Conservation (phyloP, 2,113 vertebrate genomes). For the Plotosus lineatus region DNA sequence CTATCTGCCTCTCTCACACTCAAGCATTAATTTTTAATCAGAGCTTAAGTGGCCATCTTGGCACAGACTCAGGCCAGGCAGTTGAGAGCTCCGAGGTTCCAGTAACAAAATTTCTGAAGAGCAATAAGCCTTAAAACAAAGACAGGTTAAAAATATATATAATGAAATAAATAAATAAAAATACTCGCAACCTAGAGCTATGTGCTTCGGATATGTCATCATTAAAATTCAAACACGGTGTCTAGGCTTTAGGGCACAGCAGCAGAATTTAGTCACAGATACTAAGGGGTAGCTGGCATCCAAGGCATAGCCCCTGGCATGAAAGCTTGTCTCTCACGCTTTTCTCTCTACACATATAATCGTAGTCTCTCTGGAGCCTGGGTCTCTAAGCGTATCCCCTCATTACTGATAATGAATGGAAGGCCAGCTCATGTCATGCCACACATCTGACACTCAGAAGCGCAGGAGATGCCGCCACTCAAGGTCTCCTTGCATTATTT, state of each 20-base stretch:
- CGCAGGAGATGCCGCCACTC: slow-evolving; percentile 61
- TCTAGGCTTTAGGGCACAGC: slow-evolving; percentile 52
- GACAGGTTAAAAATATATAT: no score
- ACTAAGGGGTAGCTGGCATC: slow-evolving; percentile 32
- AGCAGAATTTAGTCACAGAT: slow-evolving; percentile 27
- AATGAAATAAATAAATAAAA: slow-evolving; percentile 53
- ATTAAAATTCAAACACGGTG: slow-evolving; percentile 66
- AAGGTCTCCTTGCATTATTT: slow-evolving; percentile 68
- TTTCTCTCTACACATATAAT: neutral
- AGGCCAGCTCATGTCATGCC: slow-evolving; percentile 31
- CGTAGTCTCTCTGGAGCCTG: neutral
- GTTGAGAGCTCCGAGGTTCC: slow-evolving; percentile 72
- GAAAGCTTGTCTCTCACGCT: neutral
- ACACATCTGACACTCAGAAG: slow-evolving; percentile 26
- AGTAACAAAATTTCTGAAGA: slow-evolving; percentile 72
- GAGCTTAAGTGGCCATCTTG: slow-evolving; percentile 77
- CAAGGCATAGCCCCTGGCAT: neutral
- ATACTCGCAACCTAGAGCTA: slow-evolving; percentile 7
- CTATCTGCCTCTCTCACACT: slow-evolving; percentile 57
- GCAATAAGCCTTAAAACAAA: slow-evolving; percentile 71
- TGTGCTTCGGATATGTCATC: slow-evolving; percentile 52
- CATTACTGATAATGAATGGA: slow-evolving; percentile 49
- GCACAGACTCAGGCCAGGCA: slow-evolving; percentile 69
- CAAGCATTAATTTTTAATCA: slow-evolving; percentile 80
- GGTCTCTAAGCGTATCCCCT: slow-evolving; percentile 12